Evolutionary conservation across 2,113 vertebrate genomes (phyloP).

Genomic region (Promerops cafer): DNA sequence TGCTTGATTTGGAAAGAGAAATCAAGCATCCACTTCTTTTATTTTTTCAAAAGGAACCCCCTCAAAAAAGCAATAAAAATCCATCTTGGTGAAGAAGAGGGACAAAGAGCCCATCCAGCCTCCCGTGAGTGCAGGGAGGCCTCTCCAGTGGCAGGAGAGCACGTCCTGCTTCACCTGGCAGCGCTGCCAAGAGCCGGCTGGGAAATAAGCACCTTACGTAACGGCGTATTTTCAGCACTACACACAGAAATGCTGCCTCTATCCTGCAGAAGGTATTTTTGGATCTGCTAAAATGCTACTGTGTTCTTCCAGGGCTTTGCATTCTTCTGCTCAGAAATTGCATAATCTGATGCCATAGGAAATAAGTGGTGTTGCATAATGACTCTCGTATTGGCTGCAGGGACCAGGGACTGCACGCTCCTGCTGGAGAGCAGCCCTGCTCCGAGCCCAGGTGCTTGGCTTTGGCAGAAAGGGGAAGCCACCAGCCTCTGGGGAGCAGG

Average conservation of each 20-base stretch:
- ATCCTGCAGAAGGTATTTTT: slow-evolving; percentile 44
- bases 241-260: slow-evolving; percentile 25
- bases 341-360: slow-evolving; percentile 52
- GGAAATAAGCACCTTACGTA: slow-evolving; percentile 37
- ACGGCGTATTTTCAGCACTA: background rate
- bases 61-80: background rate
- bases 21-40: background rate
- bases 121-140: background rate
- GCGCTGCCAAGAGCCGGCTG: background rate
- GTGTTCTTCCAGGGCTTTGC: slow-evolving; percentile 42
- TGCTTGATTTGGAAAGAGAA: background rate
- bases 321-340: slow-evolving; percentile 54
- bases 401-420: background rate
- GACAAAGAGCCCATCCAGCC: background rate
- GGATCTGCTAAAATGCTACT: slow-evolving; percentile 38
- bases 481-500: background rate
- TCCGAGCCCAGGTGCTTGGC: fast-evolving
- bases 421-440: background rate
- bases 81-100: background rate
- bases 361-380: slow-evolving; percentile 48
- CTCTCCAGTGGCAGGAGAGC: background rate
- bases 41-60: background rate
- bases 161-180: background rate
- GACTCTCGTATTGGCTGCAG: background rate
- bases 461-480: background rate